These are phyloP conservation scores for Stratiomys singularior DNA, from an alignment of 2,888 invertebrate genomes.

Conservation along the genomic window DNA sequence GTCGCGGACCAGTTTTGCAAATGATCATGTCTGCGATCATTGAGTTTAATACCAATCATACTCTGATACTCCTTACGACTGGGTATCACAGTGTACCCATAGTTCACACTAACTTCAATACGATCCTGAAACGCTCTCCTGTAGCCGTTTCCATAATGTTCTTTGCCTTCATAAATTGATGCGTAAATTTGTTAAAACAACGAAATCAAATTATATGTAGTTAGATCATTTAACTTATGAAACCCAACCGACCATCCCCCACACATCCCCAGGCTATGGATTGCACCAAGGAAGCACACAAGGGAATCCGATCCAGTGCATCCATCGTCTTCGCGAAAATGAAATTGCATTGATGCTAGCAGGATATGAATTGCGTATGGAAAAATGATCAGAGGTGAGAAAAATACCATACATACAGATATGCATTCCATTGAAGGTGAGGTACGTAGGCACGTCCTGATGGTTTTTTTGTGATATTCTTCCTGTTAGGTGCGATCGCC, in stretches of 20 bases:
- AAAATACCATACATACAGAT: conserved; percentile 33
- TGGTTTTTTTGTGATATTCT: not conserved
- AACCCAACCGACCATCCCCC: conserved; percentile 19
- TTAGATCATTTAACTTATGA: conserved; percentile 36
- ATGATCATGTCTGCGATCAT: conserved; percentile 45
- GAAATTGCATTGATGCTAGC: conserved; percentile 20
- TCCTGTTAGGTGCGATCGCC: conserved; percentile 31
- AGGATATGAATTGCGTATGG: conserved; percentile 35
- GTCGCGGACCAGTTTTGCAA: conserved; percentile 9
- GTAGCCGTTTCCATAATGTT: conserved; percentile 5
- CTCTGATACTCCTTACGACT: conserved; percentile 18
- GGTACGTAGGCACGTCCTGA: not conserved
- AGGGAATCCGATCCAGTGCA: not conserved
- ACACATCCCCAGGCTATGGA: conserved; percentile 1
- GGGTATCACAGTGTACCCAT: conserved; percentile 29
- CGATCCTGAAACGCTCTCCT: not conserved
- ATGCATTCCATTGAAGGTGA: conserved; percentile 23
- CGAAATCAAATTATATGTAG: conserved; percentile 39
- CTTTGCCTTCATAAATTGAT: conserved; percentile 38
- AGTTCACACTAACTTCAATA: conserved; percentile 34
- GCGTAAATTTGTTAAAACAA: conserved; percentile 47
- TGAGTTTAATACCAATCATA: conserved; percentile 46
- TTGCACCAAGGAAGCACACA: not conserved
- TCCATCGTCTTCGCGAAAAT: conserved; percentile 39
- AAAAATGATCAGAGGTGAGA: conserved; percentile 41